These are phyloP conservation scores for Agonopterix subpropinquella DNA, from an alignment of 2,888 invertebrate species.

Conservation along the genomic window DNA sequence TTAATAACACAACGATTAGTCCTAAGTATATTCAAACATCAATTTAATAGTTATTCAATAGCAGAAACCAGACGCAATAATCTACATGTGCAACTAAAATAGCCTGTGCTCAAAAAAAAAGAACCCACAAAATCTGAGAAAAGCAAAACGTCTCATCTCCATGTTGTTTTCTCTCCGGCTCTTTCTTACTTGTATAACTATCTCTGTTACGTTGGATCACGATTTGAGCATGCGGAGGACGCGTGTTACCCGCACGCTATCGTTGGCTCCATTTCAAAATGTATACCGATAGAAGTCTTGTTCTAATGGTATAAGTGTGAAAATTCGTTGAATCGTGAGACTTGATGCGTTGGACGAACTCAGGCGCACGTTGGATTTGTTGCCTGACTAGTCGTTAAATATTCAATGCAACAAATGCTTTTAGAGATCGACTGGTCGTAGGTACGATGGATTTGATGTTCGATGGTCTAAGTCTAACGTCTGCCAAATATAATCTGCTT, in stretches of 20 bases:
- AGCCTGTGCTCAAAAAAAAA: slow-evolving; percentile 5
- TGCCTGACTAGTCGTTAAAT: no score
- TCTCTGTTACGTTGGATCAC: slow-evolving; percentile 23
- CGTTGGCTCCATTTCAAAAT: no score
- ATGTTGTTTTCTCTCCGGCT: slow-evolving; percentile 42
- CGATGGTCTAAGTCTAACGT: no score
- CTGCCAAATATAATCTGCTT: no score
- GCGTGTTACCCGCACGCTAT: slow-evolving; percentile 23
- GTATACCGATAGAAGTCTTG: no score
- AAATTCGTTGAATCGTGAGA: no score
- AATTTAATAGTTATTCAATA: slow-evolving; percentile 7
- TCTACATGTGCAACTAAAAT: not conserved
- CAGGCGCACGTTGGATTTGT: no score
- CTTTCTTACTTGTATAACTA: slow-evolving; percentile 19
- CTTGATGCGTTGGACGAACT: no score
- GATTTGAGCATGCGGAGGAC: slow-evolving; percentile 27
- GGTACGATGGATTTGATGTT: no score
- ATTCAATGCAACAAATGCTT: no score
- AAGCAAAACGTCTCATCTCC: slow-evolving; percentile 21
- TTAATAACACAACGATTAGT: not conserved
- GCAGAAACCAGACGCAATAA: not conserved
- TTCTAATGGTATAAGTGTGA: no score
- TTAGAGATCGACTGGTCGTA: no score
- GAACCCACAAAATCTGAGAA: slow-evolving; percentile 15
- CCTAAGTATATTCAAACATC: slow-evolving; percentile 9